These are phyloP conservation scores for Lumbricus terrestris DNA, from an alignment of 2,888 invertebrate genomes.

Conservation along the genomic window DNA sequence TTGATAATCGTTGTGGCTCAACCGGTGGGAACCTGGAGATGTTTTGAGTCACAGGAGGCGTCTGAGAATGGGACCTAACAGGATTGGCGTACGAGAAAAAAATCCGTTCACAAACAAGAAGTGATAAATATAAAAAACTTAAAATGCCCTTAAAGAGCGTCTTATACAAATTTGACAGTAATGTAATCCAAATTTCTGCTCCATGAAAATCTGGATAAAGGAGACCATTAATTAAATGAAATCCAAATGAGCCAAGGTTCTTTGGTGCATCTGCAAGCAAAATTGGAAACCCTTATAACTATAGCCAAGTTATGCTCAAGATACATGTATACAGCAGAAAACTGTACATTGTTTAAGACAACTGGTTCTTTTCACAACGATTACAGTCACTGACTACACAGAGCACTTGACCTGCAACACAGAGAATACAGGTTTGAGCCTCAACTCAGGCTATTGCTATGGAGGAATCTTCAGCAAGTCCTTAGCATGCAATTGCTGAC, in stretches of 20 bases:
- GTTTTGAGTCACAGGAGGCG: not conserved
- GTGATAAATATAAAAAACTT: not conserved
- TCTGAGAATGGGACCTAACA: not conserved
- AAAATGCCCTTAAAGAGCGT: not conserved
- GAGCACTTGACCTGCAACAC: no score
- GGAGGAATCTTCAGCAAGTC: no score
- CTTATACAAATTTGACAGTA: not conserved
- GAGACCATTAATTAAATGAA: not conserved
- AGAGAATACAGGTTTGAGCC: no score
- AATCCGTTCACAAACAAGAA: not conserved
- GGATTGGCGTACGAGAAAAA: not conserved
- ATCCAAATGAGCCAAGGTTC: not conserved
- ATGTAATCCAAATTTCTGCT: not conserved
- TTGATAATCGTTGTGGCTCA: not conserved
- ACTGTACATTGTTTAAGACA: no score
- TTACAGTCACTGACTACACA: no score
- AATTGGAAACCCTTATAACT: no score
- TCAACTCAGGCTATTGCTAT: no score
- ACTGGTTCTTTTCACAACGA: no score
- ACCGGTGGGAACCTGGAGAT: not conserved
- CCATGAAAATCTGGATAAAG: not conserved
- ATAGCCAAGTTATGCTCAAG: no score
- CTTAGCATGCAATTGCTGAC: no score
- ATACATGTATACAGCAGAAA: not conserved
- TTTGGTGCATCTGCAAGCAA: no score